A percentile compares a stretch with the other conserved stretches of the same genome.
phyloP scores from a whole-genome alignment of 92 coral and sea anemone genomes.

The Porites cylindrica region DNA sequence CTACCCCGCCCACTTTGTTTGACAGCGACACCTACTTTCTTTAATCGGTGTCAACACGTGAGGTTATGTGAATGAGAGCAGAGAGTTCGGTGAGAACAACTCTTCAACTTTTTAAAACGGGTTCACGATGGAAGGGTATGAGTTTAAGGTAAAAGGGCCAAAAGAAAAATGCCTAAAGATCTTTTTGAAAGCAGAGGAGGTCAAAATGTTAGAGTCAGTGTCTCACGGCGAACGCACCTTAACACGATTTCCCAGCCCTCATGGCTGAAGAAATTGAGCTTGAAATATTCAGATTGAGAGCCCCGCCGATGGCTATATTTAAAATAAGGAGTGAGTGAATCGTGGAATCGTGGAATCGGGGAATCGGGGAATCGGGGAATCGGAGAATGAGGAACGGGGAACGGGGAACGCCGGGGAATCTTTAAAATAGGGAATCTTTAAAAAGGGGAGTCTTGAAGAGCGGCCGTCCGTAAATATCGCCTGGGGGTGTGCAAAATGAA shows the following conservation, averaged over 20 bases:
- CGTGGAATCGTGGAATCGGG: no score
- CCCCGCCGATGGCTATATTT: conserved; percentile 7
- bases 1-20: conserved; percentile 1
- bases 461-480: no score
- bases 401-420: no score
- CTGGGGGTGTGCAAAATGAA: no score
- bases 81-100: not conserved
- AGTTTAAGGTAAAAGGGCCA: not conserved
- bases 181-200: conserved; percentile 33
- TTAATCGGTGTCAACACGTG: not conserved
- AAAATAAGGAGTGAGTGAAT: no score
- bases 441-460: no score
- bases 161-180: conserved; percentile 41
- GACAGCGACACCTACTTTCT: not conserved
- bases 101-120: not conserved
- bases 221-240: conserved; percentile 14
- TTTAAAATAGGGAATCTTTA: no score
- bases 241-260: conserved; percentile 39
- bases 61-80: not conserved
- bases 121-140: not conserved
- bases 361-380: no score
- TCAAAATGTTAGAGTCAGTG: conserved; percentile 32
- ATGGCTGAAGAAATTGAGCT: conserved; percentile 42
- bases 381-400: no score
- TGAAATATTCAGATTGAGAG: conserved; percentile 56